Evolutionary conservation across 2,888 invertebrate species (phyloP), one percentile per base, ranked within the genome.

Genomic region (Luffia ferchaultella): DNA sequence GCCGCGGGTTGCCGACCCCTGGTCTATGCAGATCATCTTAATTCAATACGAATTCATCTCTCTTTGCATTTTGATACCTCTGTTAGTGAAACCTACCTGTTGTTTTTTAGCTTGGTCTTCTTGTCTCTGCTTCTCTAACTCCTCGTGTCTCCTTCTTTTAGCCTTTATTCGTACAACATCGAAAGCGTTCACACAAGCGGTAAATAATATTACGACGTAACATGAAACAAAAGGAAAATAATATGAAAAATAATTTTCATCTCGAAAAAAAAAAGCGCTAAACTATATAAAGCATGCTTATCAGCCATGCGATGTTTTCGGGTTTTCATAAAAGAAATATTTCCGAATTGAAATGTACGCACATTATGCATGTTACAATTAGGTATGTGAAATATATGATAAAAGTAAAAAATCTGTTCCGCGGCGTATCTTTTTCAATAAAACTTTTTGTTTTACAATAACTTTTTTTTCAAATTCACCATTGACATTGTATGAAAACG

Each of bases 41-140:
- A n/a, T n/a, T n/a, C n/a, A n/a, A n/a, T n/a, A n/a, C n/a, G n/a
- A n/a, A n/a, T n/a, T n/a, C n/a, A n/a, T n/a, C n/a, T n/a, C n/a
- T n/a, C n/a, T n/a, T n/a, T n/a, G n/a, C n/a, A n/a, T n/a, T n/a
- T n/a, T n/a, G n/a, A n/a, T n/a, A n/a, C n/a, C n/a, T n/a, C n/a
- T n/a, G n/a, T n/a, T n/a, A n/a, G n/a, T n/a, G 30, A 41, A 47
- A 73, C 77, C 64, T 71, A 95, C 95, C 93, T 95, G 94, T 73
- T 93, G 93, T 72, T 92, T 92, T 63, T 93, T 89, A 59, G 90
- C 87, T 63, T 93, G 92, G 58, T 95, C 95, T 77, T 94, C 93
- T 58, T 91, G 89, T 70, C 90, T 91, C 69, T 91, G 90, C 67
- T 91, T 92, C 75, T 95, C 94, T 63, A 91, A 73, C 70, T 94